Evolutionary conservation across 2,113 vertebrate species (phyloP).

Genomic region (Oxyruncus cristatus): DNA sequence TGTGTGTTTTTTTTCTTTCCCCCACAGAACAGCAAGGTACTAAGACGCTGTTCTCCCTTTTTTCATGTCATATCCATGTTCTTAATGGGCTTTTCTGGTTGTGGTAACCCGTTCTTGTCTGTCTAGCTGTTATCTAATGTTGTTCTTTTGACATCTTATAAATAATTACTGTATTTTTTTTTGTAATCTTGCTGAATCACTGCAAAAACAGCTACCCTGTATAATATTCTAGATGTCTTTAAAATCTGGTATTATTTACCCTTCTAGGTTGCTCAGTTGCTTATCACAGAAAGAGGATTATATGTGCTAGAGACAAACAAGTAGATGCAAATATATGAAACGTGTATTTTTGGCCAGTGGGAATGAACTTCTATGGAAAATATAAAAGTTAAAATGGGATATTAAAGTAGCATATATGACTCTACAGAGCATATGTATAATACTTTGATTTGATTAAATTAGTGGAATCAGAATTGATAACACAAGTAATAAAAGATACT

Average conservation of each 20-base stretch:
- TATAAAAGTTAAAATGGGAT: not conserved
- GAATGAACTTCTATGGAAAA: not conserved
- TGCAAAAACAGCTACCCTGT: not conserved
- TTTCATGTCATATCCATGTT: not conserved
- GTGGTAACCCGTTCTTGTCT: not conserved
- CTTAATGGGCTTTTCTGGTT: not conserved
- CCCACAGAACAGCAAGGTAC: not conserved
- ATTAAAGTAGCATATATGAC: not conserved
- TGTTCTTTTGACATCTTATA: not conserved
- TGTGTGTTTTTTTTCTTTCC: not conserved
- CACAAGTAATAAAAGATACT: not conserved
- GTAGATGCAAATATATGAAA: not conserved
- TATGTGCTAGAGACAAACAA: not conserved
- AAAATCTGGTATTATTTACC: not conserved
- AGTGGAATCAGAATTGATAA: not conserved
- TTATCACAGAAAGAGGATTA: not conserved
- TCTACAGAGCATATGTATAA: not conserved
- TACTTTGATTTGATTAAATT: not conserved
- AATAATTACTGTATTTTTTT: not conserved
- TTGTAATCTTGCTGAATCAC: not conserved
- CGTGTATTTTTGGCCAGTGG: not conserved
- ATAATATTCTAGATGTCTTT: not conserved
- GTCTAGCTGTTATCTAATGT: not conserved
- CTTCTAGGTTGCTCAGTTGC: not conserved
- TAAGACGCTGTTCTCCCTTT: not conserved